These are phyloP conservation scores for Machaerirhynchus nigripectus DNA, from an alignment of 2,113 vertebrate species.

Conservation along the genomic window DNA sequence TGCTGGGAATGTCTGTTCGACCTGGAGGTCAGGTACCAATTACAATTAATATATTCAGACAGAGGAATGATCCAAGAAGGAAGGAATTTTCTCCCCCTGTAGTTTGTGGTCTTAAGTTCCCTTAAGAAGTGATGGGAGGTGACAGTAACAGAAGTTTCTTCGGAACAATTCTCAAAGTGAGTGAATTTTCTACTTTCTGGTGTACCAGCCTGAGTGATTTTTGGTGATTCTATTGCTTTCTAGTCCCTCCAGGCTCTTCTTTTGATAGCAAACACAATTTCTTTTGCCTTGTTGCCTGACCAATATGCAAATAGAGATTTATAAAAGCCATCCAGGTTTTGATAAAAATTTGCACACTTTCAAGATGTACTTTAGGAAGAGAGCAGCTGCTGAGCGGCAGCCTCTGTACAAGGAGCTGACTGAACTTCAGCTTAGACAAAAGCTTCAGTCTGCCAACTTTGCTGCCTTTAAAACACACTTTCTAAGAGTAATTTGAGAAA, in stretches of 20 bases:
- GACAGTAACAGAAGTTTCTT: background rate
- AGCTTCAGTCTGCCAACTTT: background rate
- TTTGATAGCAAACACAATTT: background rate
- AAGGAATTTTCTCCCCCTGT: background rate
- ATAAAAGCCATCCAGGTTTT: background rate
- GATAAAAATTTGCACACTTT: background rate
- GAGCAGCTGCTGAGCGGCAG: background rate
- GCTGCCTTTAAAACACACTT: background rate
- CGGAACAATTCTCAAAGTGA: background rate
- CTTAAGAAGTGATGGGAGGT: background rate
- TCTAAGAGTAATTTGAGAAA: background rate
- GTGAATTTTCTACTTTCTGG: background rate
- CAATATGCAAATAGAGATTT: background rate
- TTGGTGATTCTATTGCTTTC: background rate
- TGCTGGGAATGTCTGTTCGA: background rate
- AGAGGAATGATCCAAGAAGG: background rate
- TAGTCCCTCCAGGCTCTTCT: background rate
- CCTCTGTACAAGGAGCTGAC: rapidly evolving
- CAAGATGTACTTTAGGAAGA: background rate
- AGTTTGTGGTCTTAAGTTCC: background rate
- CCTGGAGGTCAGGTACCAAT: background rate
- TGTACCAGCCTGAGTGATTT: background rate
- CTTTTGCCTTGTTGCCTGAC: background rate
- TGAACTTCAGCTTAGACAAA: background rate
- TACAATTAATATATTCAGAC: background rate